These are phyloP conservation scores for Apamea epomidion DNA, from an alignment of 2,888 invertebrate genomes.

Conservation along the genomic window DNA sequence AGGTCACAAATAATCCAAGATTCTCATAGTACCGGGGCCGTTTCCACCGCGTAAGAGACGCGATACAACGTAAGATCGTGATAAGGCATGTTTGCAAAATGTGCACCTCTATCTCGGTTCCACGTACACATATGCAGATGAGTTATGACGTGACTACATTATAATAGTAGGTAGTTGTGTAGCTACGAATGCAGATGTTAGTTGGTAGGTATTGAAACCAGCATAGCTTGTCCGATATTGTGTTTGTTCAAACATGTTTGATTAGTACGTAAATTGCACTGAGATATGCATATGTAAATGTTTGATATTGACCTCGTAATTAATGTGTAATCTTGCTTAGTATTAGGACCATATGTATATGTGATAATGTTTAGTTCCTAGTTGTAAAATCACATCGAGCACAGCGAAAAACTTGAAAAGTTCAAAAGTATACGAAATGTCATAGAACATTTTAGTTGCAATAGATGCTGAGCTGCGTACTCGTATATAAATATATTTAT, in stretches of 20 bases:
- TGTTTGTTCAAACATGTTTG: constrained; percentile 1
- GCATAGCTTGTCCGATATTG: constrained; percentile 14
- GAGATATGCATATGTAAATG: neutral
- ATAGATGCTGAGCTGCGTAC: neutral
- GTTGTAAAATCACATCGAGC: neutral
- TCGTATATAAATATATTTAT: neutral
- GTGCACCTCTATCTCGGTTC: constrained; percentile 29
- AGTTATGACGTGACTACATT: constrained; percentile 40
- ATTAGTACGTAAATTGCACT: constrained; percentile 8
- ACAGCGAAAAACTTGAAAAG: neutral
- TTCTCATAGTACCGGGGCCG: neutral
- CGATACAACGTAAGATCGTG: constrained; percentile 62
- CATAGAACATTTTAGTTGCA: neutral
- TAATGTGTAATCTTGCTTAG: neutral
- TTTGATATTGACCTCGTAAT: neutral
- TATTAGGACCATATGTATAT: neutral
- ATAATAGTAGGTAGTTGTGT: constrained; percentile 9
- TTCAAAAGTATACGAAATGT: neutral
- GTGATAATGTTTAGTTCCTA: neutral
- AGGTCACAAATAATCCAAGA: neutral
- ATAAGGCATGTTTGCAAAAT: constrained; percentile 74
- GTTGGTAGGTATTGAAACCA: constrained; percentile 4
- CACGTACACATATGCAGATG: constrained; percentile 38
- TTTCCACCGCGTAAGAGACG: neutral
- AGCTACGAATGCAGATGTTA: constrained; percentile 5